Conservation (phyloP, 1,140 invertebrate species). For the Diabrotica virgifera region DNA sequence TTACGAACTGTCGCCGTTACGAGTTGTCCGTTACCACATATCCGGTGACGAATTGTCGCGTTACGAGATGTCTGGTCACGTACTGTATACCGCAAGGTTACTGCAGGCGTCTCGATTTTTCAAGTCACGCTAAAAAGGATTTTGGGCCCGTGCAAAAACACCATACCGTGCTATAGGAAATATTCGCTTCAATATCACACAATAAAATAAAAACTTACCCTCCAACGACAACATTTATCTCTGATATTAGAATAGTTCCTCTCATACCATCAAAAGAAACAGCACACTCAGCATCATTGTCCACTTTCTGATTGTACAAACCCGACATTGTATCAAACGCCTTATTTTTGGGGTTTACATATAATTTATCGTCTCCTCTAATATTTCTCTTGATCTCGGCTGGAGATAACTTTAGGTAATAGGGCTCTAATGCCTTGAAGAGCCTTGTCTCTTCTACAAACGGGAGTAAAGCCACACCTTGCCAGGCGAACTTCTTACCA, state of each 20-base stretch:
- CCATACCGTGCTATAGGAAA: too few species aligned
- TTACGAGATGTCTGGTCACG: too few species aligned
- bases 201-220: constrained; percentile 53
- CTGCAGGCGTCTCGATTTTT: too few species aligned
- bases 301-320: constrained; percentile 60
- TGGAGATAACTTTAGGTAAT: constrained; percentile 74
- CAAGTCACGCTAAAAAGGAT: too few species aligned
- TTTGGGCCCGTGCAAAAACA: too few species aligned
- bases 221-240: constrained; percentile 62
- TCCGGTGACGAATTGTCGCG: too few species aligned
- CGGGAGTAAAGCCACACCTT: constrained; percentile 95
- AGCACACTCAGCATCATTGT: constrained; percentile 53
- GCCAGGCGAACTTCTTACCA: constrained; percentile 99
- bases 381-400: constrained; percentile 76
- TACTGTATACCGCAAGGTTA: too few species aligned
- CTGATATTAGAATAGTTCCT: constrained; percentile 68
- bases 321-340: constrained; percentile 68
- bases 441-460: constrained; percentile 96
- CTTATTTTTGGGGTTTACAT: constrained; percentile 67
- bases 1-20: too few species aligned
- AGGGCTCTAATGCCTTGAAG: constrained; percentile 79
- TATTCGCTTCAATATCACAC: too few species aligned
- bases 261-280: constrained; percentile 68
- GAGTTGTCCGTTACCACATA: too few species aligned
- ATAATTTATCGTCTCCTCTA: constrained; percentile 76